Evolutionary conservation across 53 echinoderm and acorn worm species (phyloP).

Genomic region (Echinarachnius parma): DNA sequence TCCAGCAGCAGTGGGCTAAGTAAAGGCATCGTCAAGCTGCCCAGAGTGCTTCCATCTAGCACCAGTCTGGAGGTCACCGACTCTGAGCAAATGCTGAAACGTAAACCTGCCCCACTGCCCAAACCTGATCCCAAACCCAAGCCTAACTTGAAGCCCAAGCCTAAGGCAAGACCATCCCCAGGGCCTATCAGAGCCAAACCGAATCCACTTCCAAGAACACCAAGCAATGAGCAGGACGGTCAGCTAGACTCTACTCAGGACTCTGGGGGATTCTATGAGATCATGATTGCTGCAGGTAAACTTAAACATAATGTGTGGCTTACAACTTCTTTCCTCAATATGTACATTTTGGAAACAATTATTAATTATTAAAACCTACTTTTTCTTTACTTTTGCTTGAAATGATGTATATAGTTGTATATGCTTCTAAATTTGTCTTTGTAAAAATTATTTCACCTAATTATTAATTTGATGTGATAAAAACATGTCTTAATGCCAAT

Average conservation of each 20-base stretch:
- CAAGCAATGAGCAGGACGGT: slow-evolving; percentile 44
- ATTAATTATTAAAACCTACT: too few species aligned
- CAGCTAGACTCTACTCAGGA: slow-evolving; percentile 49
- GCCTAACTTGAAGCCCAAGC: background rate
- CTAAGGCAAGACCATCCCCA: background rate
- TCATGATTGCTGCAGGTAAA: slow-evolving; percentile 32
- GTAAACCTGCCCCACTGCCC: slow-evolving; percentile 1
- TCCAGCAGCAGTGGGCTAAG: background rate
- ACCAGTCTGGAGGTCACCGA: background rate
- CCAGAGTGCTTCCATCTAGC: slow-evolving; percentile 11
- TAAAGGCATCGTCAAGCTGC: slow-evolving; percentile 15
- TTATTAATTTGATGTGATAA: too few species aligned
- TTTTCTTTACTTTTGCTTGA: too few species aligned
- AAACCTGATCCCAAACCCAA: slow-evolving; percentile 20
- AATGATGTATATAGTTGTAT: too few species aligned
- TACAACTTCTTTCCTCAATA: too few species aligned
- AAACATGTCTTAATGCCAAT: too few species aligned
- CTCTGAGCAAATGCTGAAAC: slow-evolving; percentile 16
- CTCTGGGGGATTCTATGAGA: slow-evolving; percentile 48
- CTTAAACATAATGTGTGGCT: too few species aligned
- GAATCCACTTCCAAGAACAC: slow-evolving; percentile 8
- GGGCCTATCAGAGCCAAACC: slow-evolving; percentile 10
- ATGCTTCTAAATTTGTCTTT: too few species aligned
- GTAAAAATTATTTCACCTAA: too few species aligned
- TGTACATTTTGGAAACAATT: too few species aligned